phyloP scores from a whole-genome alignment of 2,888 invertebrate genomes.

The Pilophorus perplexus region DNA sequence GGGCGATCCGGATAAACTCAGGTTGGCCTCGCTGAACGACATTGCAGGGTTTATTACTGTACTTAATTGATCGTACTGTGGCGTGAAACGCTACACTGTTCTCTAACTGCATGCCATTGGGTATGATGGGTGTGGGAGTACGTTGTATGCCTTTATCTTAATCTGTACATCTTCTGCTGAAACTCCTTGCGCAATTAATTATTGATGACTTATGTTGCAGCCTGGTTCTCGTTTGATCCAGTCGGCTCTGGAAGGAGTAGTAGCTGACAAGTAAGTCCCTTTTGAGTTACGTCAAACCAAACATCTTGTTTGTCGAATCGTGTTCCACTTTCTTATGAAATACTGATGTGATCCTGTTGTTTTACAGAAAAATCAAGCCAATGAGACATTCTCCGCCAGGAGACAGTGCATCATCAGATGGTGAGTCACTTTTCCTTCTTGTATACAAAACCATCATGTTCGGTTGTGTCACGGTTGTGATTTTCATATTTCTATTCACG shows the following conservation, averaged over 20 bases:
- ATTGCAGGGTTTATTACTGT: too few relatives aligned
- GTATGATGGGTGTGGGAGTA: too few relatives aligned
- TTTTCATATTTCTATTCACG: too few relatives aligned
- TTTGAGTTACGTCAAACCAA: background rate
- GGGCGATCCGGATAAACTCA: too few relatives aligned
- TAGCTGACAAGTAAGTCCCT: slow-evolving; percentile 43
- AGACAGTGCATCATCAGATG: too few relatives aligned
- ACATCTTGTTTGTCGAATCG: background rate
- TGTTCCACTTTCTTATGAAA: background rate
- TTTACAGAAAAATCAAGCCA: slow-evolving; percentile 27
- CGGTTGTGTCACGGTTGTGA: too few relatives aligned
- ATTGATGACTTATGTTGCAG: slow-evolving; percentile 6
- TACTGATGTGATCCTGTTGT: background rate
- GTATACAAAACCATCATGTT: too few relatives aligned
- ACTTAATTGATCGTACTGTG: too few relatives aligned
- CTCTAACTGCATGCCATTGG: too few relatives aligned
- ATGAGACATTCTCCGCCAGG: slow-evolving; percentile 5
- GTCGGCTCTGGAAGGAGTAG: slow-evolving; percentile 44
- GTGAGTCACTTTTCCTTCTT: too few relatives aligned
- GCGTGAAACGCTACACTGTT: too few relatives aligned
- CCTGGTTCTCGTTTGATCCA: slow-evolving; percentile 42
- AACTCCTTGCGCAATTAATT: background rate
- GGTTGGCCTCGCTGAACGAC: too few relatives aligned
- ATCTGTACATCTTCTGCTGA: background rate
- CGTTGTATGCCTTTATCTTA: background rate